Percentiles rank a stretch among this genome's conserved stretches.
These are phyloP conservation scores for Catharus fuscescens DNA, from an alignment of 2,113 vertebrate genomes.

Conservation along the genomic window DNA sequence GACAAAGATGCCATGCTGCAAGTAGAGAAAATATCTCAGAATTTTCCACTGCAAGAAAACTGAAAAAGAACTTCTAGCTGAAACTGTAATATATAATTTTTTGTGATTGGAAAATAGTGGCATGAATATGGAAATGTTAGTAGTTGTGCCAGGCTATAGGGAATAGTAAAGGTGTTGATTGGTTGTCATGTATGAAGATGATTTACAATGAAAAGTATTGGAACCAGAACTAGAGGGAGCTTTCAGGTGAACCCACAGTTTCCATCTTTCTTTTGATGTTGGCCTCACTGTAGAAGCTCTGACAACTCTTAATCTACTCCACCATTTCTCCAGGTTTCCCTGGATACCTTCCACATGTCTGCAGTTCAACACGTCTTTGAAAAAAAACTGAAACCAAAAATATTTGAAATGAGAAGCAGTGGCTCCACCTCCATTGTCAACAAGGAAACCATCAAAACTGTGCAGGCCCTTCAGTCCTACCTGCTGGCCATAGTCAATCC, in stretches of 20 bases:
- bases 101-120: too few species aligned
- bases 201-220: too few species aligned
- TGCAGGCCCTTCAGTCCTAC: conserved; percentile 84
- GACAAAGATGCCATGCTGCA: too few species aligned
- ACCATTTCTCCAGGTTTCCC: conserved; percentile 78
- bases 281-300: not conserved
- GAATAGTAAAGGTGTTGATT: too few species aligned
- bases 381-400: conserved; percentile 86
- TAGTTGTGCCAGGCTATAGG: too few species aligned
- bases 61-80: too few species aligned
- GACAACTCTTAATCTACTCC: not conserved
- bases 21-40: too few species aligned
- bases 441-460: conserved; percentile 76
- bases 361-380: conserved; percentile 88
- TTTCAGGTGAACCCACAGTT: not conserved
- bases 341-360: conserved; percentile 90
- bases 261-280: not conserved
- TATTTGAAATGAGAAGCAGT: conserved; percentile 76
- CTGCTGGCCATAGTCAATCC: conserved; percentile 87
- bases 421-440: conserved; percentile 64
- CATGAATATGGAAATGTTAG: too few species aligned
- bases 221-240: too few species aligned
- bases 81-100: too few species aligned
- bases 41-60: too few species aligned
- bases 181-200: too few species aligned